These are phyloP conservation scores for Acleris literana DNA, from an alignment of 2,888 invertebrate species.

Conservation along the genomic window DNA sequence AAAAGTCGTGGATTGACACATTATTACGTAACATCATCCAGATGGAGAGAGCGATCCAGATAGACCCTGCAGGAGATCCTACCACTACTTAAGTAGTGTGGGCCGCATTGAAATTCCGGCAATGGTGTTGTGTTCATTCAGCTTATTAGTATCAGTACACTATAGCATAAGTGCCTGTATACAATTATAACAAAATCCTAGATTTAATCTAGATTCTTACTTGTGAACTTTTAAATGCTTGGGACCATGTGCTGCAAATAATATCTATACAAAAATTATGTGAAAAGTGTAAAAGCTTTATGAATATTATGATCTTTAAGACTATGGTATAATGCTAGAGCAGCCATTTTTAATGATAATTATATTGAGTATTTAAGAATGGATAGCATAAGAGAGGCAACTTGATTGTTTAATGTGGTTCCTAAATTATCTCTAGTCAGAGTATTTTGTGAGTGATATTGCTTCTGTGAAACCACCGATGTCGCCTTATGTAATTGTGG, in stretches of 20 bases:
- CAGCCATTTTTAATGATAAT: too few species aligned
- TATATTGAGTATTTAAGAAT: too few species aligned
- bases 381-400: neutral
- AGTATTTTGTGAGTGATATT: conserved; percentile 46
- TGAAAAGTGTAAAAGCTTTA: too few species aligned
- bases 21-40: too few species aligned
- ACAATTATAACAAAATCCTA: conserved; percentile 1
- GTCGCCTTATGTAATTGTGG: conserved; percentile 44
- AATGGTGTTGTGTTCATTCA: conserved; percentile 5
- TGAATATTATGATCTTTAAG: too few species aligned
- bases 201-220: conserved; percentile 1
- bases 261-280: neutral
- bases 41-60: too few species aligned
- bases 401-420: conserved; percentile 25
- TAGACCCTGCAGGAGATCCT: too few species aligned
- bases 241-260: conserved; percentile 25
- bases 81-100: too few species aligned
- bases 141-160: neutral
- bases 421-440: conserved; percentile 56
- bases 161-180: conserved; percentile 12
- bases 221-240: conserved; percentile 10
- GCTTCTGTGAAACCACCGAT: conserved; percentile 32
- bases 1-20: too few species aligned
- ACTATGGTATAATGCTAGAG: too few species aligned
- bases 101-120: too few species aligned